Base-by-base conservation (phyloP, 2,113 vertebrate species). In the Nycticryphes semicollaris region DNA sequence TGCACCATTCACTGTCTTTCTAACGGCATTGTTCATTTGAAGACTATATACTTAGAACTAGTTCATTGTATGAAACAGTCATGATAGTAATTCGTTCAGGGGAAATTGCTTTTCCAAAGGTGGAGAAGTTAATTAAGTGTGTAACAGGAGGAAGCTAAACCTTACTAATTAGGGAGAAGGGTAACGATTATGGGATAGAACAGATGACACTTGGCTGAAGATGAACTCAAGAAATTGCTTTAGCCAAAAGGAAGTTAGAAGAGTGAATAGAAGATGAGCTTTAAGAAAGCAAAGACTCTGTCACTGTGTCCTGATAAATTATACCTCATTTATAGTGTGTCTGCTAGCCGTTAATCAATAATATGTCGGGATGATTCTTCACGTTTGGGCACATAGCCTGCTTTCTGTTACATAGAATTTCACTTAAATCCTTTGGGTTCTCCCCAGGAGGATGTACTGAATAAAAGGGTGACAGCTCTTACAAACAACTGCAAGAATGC, bases 61-160 rank as follows among this genome's bases (percentile, higher is more conserved):
- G 88, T 57, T 96, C 89, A 93, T 90, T 78, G 88, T 77, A 95
- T 94, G 93, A 72, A 95, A 77, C 82, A 83, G 72, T 54, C 85
- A 48, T 94, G 92, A 84, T 91, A 47, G 92, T 66, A 96, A 94
- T 95, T 95, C 69, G 22, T 97, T 92, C 62, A 57, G 94, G 83
- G 95, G 92, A 97, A 96, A 96, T 97, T 95, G 80, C 92, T 90
- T 97, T 96, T 97, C 85, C 94, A 97, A 90, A 97, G 96, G 95
- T 95, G 95, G 76, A 93, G 83, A 94, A 96, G 94, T 96, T 97
- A 97, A 96, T 96, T 97, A 96, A 93, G 92, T 96, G 86, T 94
- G 84, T 92, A 96, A 92, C 95, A 92, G 90, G 88, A 96, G 87
- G 93, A 94, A 96, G 76, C 94, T 88, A 94, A 95, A 96, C 88